Evolutionary conservation across 1,140 invertebrate genomes (phyloP), one percentile per base, ranked within the genome.

Genomic region (Dendroctonus ponderosae): DNA sequence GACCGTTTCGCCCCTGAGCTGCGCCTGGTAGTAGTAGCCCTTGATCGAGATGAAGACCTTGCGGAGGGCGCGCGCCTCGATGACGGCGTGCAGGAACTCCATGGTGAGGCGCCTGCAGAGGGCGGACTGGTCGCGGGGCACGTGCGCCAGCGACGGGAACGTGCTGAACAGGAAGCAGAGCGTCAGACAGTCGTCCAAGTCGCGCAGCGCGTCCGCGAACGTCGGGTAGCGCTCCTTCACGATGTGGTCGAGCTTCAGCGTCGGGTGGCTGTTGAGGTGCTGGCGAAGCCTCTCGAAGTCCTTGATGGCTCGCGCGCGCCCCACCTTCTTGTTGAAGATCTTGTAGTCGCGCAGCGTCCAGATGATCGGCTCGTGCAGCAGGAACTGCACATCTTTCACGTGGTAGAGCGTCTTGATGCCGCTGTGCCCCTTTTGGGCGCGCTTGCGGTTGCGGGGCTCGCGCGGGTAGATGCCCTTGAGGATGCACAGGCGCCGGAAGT

Each of bases 41-140:
- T 99, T 99, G 52, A 99, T 95, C 0, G 96, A 97, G 42, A 98
- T 88, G 80, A 99, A 99, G 7, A 97, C 94, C 85, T 99, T 99
- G 40, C 93, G 84, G 6, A 99, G 81, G 37, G 94, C 91, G 79
- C 91, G 91, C 0, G 94, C 89, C 72, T 92, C 90, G 72, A 99
- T 98, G 0, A 99, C 85, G 71, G 92, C 97, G 83, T 99, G 95
- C 85, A 99, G 86, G 77, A 99, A 99, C 82, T 99, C 98, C 15
- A 97, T 85, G 0, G 92, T 93, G 0, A 99, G 80, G 70, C 94
- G 85, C 49, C 91, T 83, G 75, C 95, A 98, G 0, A 97, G 80
- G 42, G 83, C 72, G 8, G 88, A 89, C 68, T 91, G 87, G 69
- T 90, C 86, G 72, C 89, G 81, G 0, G 90, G 90, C 56, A 94